phyloP scores from a whole-genome alignment of 2,888 invertebrate species.

The Platerodrilus igneus region DNA sequence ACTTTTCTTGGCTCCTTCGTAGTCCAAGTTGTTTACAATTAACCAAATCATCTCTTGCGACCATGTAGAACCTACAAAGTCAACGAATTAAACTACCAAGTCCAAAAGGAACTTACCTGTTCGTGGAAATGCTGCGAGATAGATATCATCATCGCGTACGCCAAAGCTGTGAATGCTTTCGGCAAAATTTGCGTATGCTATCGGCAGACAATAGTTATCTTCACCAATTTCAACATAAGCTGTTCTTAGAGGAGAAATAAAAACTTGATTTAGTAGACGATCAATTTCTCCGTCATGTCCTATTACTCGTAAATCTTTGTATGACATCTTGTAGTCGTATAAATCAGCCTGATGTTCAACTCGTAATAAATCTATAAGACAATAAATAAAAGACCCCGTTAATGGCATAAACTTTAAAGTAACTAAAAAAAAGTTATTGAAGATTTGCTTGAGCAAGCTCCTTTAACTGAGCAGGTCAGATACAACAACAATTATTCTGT shows the following conservation, averaged over 20 bases:
- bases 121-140: background rate
- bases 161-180: constrained; percentile 1
- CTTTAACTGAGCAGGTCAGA: no score
- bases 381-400: no score
- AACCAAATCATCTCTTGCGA: constrained; percentile 72
- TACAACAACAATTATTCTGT: no score
- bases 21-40: constrained; percentile 64
- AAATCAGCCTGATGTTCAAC: no score
- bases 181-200: background rate
- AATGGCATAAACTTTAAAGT: no score
- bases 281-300: background rate
- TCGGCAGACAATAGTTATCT: constrained; percentile 1
- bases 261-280: background rate
- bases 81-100: no score
- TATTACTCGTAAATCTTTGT: no score
- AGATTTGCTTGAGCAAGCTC: no score
- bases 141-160: constrained; percentile 5
- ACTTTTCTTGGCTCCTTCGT: constrained; percentile 54
- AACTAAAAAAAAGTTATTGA: no score
- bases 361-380: no score
- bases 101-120: constrained; percentile 1
- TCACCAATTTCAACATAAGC: constrained; percentile 5
- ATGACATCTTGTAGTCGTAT: no score
- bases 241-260: background rate
- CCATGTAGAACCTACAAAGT: constrained; percentile 58